Percentiles rank a stretch among this genome's conserved stretches.
These are phyloP conservation scores for Scaptomyza hsui DNA, from an alignment of 1,140 invertebrate genomes.

Conservation along the genomic window DNA sequence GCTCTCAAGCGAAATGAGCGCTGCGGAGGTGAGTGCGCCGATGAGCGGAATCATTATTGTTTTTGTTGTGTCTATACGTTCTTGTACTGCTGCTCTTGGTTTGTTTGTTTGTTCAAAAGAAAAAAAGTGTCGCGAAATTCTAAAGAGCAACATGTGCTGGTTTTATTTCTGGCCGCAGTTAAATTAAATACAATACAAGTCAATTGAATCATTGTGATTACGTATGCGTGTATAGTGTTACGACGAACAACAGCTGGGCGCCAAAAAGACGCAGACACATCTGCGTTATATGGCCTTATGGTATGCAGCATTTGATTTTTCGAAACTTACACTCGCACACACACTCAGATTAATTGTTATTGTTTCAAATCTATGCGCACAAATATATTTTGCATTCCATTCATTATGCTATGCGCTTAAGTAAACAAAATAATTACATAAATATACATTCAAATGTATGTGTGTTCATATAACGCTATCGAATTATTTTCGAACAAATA, in stretches of 20 bases:
- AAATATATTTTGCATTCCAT: neutral
- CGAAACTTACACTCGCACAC: neutral
- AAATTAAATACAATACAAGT: conserved; percentile 1
- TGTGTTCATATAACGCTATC: neutral
- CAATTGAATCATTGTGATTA: conserved; percentile 5
- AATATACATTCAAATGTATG: no score
- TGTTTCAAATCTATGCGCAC: neutral
- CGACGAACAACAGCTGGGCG: neutral
- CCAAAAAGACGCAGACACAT: neutral
- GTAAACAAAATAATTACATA: neutral
- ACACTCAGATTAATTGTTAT: neutral
- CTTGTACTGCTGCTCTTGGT: neutral
- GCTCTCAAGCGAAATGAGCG: conserved; percentile 54
- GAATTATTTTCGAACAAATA: neutral
- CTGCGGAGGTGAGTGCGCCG: conserved; percentile 47
- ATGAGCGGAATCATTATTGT: conserved; percentile 21
- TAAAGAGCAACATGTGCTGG: conserved; percentile 4
- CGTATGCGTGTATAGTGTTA: neutral
- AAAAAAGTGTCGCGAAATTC: conserved; percentile 11
- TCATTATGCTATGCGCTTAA: no score
- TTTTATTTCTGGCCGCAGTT: neutral
- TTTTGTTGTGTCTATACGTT: conserved; percentile 9
- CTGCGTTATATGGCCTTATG: neutral
- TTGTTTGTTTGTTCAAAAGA: neutral
- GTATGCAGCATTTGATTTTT: conserved; percentile 15